A percentile compares a stretch with the other conserved stretches of the same genome.
Conservation (phyloP, 2,797 vertebrate genomes). For the Coregonus ussuriensis region DNA sequence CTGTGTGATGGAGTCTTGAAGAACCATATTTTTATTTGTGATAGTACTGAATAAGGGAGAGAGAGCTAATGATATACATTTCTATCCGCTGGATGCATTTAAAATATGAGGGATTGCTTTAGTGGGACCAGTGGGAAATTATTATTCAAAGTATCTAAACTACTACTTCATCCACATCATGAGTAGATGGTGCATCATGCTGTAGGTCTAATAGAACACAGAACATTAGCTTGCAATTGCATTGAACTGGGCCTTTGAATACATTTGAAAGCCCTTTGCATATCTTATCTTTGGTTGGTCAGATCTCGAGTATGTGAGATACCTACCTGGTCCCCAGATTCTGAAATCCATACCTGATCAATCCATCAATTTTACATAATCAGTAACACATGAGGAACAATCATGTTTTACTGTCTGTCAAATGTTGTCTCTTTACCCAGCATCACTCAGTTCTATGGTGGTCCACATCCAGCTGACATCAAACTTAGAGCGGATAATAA, state of each 20-base stretch:
- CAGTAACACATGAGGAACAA: too few relatives aligned
- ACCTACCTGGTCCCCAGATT: too few relatives aligned
- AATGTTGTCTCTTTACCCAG: neutral
- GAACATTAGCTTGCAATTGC: neutral
- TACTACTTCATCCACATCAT: neutral
- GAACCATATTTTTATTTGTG: neutral
- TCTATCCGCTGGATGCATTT: neutral
- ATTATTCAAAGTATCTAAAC: neutral
- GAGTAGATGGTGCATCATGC: neutral
- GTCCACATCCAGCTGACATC: neutral
- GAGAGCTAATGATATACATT: neutral
- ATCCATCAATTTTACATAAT: too few relatives aligned
- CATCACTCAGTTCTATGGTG: neutral
- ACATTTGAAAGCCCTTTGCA: neutral
- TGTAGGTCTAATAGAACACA: neutral
- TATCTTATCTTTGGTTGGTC: neutral
- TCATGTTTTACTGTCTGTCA: too few relatives aligned
- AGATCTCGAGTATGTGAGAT: neutral
- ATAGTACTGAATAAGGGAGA: neutral
- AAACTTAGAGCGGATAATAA: neutral
- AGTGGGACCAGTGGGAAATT: neutral
- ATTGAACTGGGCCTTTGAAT: neutral
- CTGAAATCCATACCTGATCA: too few relatives aligned
- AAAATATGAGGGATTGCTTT: neutral
- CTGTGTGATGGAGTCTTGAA: constrained; percentile 40